Evolutionary conservation across 2,113 vertebrate species (phyloP).

Genomic region (Dicrurus megarhynchus): DNA sequence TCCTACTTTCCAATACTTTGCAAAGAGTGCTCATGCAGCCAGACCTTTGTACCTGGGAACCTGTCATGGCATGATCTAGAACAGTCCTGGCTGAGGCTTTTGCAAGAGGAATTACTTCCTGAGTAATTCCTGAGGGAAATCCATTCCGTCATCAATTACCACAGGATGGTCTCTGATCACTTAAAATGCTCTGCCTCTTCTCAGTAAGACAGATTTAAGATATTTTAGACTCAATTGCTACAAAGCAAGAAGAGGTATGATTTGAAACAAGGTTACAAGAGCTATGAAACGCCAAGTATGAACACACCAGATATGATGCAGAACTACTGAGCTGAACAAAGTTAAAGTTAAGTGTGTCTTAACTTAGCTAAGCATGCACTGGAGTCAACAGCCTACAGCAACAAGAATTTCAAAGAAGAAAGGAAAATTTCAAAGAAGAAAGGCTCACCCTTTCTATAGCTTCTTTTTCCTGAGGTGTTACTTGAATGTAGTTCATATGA

Average conservation of each 20-base stretch:
- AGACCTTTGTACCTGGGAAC: not conserved
- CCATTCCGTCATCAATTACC: not conserved
- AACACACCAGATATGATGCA: not conserved
- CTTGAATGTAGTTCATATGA: constrained; percentile 95
- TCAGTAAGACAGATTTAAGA: not conserved
- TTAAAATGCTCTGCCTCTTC: not conserved
- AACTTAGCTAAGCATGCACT: not conserved
- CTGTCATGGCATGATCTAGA: not conserved
- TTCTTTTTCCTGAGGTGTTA: constrained; percentile 97
- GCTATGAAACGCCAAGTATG: not conserved
- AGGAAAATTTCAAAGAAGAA: not conserved
- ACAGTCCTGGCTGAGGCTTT: not conserved
- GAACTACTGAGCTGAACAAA: not conserved
- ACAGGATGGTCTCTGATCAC: not conserved
- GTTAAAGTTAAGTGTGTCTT: not conserved
- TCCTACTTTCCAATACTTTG: not conserved
- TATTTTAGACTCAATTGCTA: not conserved
- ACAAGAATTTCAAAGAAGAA: not conserved
- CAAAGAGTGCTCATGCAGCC: not conserved
- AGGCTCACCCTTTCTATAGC: constrained; percentile 93
- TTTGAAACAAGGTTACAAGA: not conserved
- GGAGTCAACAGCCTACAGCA: not conserved
- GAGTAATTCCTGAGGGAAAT: not conserved
- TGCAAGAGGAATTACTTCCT: not conserved
- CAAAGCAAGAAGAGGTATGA: not conserved